Conservation (phyloP, 2,797 vertebrate genomes). For the Iguana delicatissima region DNA sequence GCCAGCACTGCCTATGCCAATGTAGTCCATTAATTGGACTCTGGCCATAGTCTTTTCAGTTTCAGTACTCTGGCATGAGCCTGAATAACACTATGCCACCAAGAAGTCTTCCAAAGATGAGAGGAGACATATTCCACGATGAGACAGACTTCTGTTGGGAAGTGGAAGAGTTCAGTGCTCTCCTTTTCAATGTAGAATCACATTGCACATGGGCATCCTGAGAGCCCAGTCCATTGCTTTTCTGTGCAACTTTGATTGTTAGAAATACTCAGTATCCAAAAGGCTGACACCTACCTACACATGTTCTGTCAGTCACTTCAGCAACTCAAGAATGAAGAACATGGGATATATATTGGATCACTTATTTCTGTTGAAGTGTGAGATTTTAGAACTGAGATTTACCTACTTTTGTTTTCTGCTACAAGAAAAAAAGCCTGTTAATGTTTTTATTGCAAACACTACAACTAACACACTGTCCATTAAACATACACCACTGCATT, state of each 20-base stretch:
- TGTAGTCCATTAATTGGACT: too few species aligned
- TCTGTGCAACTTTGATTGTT: conserved; percentile 47
- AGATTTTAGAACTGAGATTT: not conserved
- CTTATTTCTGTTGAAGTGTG: conserved; percentile 29
- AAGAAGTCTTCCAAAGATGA: not conserved
- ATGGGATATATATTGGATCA: conserved; percentile 48
- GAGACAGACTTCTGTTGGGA: not conserved
- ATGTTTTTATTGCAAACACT: conserved; percentile 14
- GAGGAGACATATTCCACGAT: not conserved
- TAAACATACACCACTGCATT: conserved; percentile 54
- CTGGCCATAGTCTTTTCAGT: not conserved
- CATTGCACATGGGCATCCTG: not conserved
- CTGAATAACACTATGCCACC: not conserved
- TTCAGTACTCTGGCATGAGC: not conserved
- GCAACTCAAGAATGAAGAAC: not conserved
- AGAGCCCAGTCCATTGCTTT: not conserved
- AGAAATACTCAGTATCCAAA: conserved; percentile 35
- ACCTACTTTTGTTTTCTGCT: conserved; percentile 17
- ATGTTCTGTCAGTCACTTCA: conserved; percentile 23
- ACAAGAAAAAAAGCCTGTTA: conserved; percentile 16
- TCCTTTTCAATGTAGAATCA: not conserved
- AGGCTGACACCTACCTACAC: not conserved
- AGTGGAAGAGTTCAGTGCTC: not conserved
- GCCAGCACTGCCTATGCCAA: too few species aligned
- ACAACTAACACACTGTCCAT: not conserved